Evolutionary conservation across 2,797 vertebrate species (phyloP), one percentile per base, ranked within the genome.

Genomic region (Sebastes taczanowskii): DNA sequence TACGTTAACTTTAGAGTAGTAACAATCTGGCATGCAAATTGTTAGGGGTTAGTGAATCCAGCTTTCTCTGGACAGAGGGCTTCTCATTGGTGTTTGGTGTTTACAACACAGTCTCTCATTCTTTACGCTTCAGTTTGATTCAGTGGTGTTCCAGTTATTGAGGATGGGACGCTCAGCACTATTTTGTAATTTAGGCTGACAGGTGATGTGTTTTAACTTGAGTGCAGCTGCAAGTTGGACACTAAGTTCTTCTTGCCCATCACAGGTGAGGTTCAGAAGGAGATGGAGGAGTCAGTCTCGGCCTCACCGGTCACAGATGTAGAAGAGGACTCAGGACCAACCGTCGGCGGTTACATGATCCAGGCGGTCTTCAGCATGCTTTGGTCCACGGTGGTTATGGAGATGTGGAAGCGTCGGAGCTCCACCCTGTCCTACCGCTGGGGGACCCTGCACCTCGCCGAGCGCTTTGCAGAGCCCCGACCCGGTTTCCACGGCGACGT

Each of bases 301-400:
- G 83, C 71, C 10, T 78, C 92, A 1, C 25, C 13, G 52, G 60
- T 25, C 7, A 4, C 1, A 1, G 8, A 13, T 3, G 7, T 22
- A 1, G 87, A 89, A 0, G 83, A 88, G 1, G 89, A 93, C 11
- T 80, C 89, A 0, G 84, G 70, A 2, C 71, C 71, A 2, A 71
- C 87, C 0, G 68, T 95, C 29, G 93, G 94, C 4, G 94, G 95
- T 59, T 93, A 95, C 85, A 93, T 96, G 90, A 75, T 96, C 67
- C 95, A 95, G 91, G 96, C 96, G 0, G 65, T 95, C 56, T 96
- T 97, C 90, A 97, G 95, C 87, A 96, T 97, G 93, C 80, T 97
- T 34, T 97, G 96, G 96, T 97, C 95, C 69, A 97, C 96, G 0
- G 82, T 97, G 38, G 67, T 96, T 52, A 95, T 97, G 87, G 96